Base-by-base conservation (phyloP, 2,113 vertebrate species). In the Rutilus rutilus region DNA sequence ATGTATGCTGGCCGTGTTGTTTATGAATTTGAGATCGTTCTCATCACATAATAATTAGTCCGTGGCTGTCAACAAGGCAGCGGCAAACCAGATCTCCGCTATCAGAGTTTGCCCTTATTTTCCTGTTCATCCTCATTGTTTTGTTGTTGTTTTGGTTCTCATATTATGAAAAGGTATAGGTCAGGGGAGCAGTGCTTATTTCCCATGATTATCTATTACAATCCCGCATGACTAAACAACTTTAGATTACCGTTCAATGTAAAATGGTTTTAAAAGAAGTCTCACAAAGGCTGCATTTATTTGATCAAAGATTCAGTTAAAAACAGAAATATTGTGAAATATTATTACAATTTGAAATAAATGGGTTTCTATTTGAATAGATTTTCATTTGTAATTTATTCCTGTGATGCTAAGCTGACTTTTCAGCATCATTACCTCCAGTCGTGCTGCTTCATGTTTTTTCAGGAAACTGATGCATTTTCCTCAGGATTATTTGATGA, bases 21-120 rank as follows among this genome's bases (percentile, higher is more conserved):
- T 75, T 75, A 19, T 0, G 1, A 33, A 54, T 52, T 50, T 21
- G 21, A 33, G 27, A 47, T 75, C 2, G 15, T 54, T 77, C 25
- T 77, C 74, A 54, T 47, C 42, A 74, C 12, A 15, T 75, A 17
- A 25, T 75, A 50, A 47, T 75, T n/a, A 47, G 42, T 47, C 12
- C 14, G 9, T 42, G 39, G 39, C 39, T 74, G 71, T 47, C 71
- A 74, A 74, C 23, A 47, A 74, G n/a, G 42, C 71, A 54, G 75
- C 25, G 21, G 1, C 25, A 76, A 54, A 52, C 52, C 17, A 54
- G 25, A 74, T 77, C 25, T 33, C 47, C 17, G 50, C 25, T 77
- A 54, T 77, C 50, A 33, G 50, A 77, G 54, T 54, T 33, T 77
- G 75, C 75, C 75, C 75, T 77, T 77, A 77, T 77, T 77, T 77